phyloP scores from a whole-genome alignment of 2,113 vertebrate genomes.

The Psilopogon haemacephalus region DNA sequence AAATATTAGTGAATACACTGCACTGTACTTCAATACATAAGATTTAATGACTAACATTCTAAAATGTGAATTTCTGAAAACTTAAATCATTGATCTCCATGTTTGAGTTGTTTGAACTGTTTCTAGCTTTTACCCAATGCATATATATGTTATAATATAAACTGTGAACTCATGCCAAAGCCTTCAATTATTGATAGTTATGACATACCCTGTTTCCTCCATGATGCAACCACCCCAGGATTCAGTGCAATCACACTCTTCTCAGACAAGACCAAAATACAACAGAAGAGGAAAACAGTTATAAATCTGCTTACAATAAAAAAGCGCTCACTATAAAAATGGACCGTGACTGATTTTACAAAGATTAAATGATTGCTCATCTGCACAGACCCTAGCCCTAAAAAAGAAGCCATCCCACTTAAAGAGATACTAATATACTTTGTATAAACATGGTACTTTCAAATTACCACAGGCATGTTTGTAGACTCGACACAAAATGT shows the following conservation, averaged over 20 bases:
- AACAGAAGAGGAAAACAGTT: slow-evolving; percentile 51
- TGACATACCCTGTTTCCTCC: slow-evolving; percentile 91
- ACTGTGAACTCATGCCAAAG: neutral
- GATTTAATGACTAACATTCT: neutral
- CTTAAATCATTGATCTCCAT: neutral
- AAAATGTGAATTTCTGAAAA: neutral
- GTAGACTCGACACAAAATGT: neutral
- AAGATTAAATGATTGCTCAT: neutral
- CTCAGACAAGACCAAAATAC: slow-evolving; percentile 65
- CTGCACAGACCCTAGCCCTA: neutral
- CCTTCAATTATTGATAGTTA: neutral
- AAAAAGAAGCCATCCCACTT: neutral
- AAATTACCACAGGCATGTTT: neutral
- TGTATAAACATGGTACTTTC: neutral
- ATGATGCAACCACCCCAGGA: slow-evolving; percentile 93
- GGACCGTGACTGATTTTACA: neutral
- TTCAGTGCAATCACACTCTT: slow-evolving; percentile 90
- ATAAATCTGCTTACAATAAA: slow-evolving; percentile 33
- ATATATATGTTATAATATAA: neutral
- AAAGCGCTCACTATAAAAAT: neutral
- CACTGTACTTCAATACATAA: neutral
- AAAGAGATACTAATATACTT: neutral
- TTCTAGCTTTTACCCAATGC: neutral
- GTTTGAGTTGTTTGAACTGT: neutral
- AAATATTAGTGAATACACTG: neutral